These are phyloP conservation scores for Oreochromis grahami DNA, from an alignment of 2,797 vertebrate species.

Conservation along the genomic window DNA sequence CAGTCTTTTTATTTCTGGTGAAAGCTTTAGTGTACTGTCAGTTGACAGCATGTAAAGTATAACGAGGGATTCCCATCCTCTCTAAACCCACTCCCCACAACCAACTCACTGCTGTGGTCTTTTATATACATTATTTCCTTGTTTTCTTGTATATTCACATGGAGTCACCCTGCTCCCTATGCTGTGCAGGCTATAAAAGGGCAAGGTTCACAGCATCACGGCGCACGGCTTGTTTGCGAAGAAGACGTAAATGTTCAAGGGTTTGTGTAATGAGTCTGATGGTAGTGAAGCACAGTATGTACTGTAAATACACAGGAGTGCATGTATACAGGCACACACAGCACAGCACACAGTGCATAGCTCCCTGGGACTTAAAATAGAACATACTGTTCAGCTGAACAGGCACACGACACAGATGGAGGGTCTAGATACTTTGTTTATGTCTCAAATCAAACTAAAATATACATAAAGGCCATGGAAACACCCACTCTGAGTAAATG, in stretches of 20 bases:
- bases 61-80: slow-evolving; percentile 50
- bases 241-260: slow-evolving; percentile 16
- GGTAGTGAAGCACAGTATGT: slow-evolving; percentile 39
- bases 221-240: slow-evolving; percentile 38
- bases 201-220: slow-evolving; percentile 28
- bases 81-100: neutral
- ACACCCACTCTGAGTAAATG: neutral
- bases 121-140: neutral
- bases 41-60: slow-evolving; percentile 24
- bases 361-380: slow-evolving; percentile 40
- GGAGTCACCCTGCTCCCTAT: neutral
- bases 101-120: neutral
- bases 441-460: slow-evolving; percentile 38
- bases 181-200: slow-evolving; percentile 6
- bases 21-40: slow-evolving; percentile 30
- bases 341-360: neutral
- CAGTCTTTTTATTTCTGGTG: slow-evolving; percentile 27
- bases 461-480: slow-evolving; percentile 40
- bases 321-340: slow-evolving; percentile 2
- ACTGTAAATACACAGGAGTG: slow-evolving; percentile 46
- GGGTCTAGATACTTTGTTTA: slow-evolving; percentile 29
- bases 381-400: slow-evolving; percentile 21
- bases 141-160: neutral
- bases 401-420: slow-evolving; percentile 43
- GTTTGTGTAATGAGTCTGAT: slow-evolving; percentile 45